Conservation (phyloP, 2,888 invertebrate genomes). For the Catonia carolina region DNA sequence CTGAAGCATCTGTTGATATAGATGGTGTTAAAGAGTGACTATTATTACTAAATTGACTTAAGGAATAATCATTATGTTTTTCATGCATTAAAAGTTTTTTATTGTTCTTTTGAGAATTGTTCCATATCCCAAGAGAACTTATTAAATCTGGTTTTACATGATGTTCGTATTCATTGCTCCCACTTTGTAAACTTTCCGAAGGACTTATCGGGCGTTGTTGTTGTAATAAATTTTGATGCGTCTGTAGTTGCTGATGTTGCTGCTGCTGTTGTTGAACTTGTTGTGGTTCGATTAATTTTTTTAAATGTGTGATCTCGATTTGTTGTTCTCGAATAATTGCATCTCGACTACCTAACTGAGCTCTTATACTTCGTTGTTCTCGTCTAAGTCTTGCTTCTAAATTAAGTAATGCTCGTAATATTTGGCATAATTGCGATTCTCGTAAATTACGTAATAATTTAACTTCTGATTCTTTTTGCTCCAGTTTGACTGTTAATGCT, state of each 20-base stretch:
- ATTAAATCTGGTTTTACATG: conserved; percentile 47
- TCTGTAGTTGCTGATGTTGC: conserved; percentile 1
- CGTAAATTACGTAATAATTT: conserved; percentile 55
- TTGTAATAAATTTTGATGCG: conserved; percentile 2
- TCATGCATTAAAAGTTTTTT: too few relatives aligned
- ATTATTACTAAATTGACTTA: not conserved
- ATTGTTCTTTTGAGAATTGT: not conserved
- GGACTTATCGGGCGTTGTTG: not conserved
- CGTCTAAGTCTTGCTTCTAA: conserved; percentile 64
- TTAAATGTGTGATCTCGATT: conserved; percentile 59
- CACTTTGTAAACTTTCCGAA: conserved; percentile 35
- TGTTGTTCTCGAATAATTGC: conserved; percentile 62
- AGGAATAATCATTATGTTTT: not conserved
- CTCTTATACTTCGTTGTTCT: conserved; percentile 64
- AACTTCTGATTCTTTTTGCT: conserved; percentile 53
- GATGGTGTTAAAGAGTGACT: not conserved
- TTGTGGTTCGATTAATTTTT: conserved; percentile 36
- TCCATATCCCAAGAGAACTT: conserved; percentile 44
- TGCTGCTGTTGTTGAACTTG: too few relatives aligned
- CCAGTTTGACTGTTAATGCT: conserved; percentile 55
- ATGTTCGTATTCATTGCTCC: conserved; percentile 44
- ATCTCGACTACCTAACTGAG: conserved; percentile 62
- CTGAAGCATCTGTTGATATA: not conserved
- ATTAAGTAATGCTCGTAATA: conserved; percentile 61
- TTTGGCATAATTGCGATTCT: conserved; percentile 63